phyloP scores from a whole-genome alignment of 2,888 invertebrate species.

The Stenichneumon culpator region DNA sequence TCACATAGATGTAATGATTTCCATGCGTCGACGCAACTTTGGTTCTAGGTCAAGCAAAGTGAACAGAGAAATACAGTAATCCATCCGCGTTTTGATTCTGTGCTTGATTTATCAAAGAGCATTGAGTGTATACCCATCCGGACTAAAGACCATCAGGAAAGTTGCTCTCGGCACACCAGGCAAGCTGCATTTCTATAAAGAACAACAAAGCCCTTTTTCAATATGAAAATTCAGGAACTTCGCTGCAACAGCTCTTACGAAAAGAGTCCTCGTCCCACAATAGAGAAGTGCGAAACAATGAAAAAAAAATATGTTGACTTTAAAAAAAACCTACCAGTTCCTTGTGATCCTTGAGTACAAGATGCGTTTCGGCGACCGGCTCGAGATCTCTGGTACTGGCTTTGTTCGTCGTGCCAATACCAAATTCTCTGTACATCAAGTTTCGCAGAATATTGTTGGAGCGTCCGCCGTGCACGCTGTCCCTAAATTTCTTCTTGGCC shows the following conservation, averaged over 20 bases:
- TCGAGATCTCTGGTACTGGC: constrained; percentile 87
- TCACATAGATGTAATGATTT: constrained; percentile 95
- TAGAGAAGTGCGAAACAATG: background rate
- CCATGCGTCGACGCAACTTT: constrained; percentile 95
- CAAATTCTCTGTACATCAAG: constrained; percentile 81
- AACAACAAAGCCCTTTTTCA: constrained; percentile 45
- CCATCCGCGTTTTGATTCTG: background rate
- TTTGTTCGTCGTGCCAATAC: constrained; percentile 76
- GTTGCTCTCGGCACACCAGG: constrained; percentile 93
- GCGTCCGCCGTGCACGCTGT: constrained; percentile 69
- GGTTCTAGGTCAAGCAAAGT: constrained; percentile 85
- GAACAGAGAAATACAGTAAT: background rate
- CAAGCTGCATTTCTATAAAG: constrained; percentile 89
- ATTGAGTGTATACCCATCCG: constrained; percentile 90
- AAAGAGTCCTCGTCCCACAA: background rate
- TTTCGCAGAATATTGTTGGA: constrained; percentile 78
- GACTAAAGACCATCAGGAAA: constrained; percentile 95
- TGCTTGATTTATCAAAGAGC: background rate
- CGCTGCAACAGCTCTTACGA: background rate
- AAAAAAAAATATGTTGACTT: background rate
- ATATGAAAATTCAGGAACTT: background rate
- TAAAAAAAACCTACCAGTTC: constrained; percentile 87
- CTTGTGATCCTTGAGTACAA: constrained; percentile 87
- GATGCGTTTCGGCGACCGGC: constrained; percentile 89
- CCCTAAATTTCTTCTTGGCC: constrained; percentile 70